Evolutionary conservation across 1,140 invertebrate genomes (phyloP), one percentile per base, ranked within the genome.

Genomic region (Conus betulinus): DNA sequence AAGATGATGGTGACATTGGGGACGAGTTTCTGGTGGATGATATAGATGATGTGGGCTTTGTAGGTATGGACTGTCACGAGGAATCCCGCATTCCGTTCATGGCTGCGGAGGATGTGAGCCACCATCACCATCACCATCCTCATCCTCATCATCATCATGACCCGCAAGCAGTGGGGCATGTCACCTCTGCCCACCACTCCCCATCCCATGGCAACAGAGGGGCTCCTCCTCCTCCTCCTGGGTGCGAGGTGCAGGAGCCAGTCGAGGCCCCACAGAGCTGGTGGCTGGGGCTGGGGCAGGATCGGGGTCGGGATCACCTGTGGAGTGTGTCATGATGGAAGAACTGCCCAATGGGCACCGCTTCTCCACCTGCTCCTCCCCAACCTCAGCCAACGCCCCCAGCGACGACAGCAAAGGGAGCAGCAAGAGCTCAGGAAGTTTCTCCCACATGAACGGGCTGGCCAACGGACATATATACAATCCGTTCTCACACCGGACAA

Each of bases 351-450:
- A 89, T 87, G 88, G 90, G 63, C 93, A 91, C 90, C 91, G 89
- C 81, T 88, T 90, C 60, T 92, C 91, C 85, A 84, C 88, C 74
- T 93, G 91, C 89, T 91, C 92, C 81, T 91, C 90, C 88, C 90
- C 91, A 79, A 91, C 91, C 91, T 91, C 92, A 90, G 92, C 91
- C 90, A 92, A 93, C 86, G 92, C 92, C 74, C 90, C 91, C 81
- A 94, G 92, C 91, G 94, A 94, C 87, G 93, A 93, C 81, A 95
- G 94, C 88, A 95, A 94, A 89, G 95, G 94, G 79, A 96, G 95
- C 89, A 96, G 94, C 91, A 93, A 95, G 88, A 96, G 95, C 90
- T 95, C 95, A 57, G 95, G 95, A 89, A 92, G 91, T 86, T 92
- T 92, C 87, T 91, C 92, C 79, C 91, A 91, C 78, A 92, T 91